Percentiles rank a stretch among this genome's conserved stretches.
These are phyloP conservation scores for Psococerastis gibbosa DNA, from an alignment of 2,888 invertebrate species.

Conservation along the genomic window DNA sequence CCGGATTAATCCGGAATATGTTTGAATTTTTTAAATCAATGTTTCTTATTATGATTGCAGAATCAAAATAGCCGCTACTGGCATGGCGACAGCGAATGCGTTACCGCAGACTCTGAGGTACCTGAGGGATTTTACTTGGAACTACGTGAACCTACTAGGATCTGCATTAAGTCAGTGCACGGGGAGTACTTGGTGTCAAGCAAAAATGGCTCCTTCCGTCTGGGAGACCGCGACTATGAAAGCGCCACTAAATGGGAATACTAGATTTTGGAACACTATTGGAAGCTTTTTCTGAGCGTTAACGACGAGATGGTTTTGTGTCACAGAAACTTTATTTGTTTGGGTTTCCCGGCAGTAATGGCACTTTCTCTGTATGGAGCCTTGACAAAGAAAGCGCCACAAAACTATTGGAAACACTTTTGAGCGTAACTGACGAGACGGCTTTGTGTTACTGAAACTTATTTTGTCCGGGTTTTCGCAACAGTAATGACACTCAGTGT, in stretches of 20 bases:
- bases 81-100: conserved; percentile 74
- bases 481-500: no score
- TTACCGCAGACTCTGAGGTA: conserved; percentile 66
- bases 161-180: conserved; percentile 60
- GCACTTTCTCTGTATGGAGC: no score
- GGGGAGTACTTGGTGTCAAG: conserved; percentile 70
- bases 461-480: no score
- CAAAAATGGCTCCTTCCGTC: conserved; percentile 79
- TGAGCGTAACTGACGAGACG: no score
- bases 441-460: no score
- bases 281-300: no score
- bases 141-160: conserved; percentile 77
- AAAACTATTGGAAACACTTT: no score
- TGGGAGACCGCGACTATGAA: conserved; percentile 57
- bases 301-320: no score
- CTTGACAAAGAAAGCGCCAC: no score
- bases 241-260: conserved; percentile 88
- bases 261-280: conserved; percentile 37
- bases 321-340: no score
- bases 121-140: conserved; percentile 82
- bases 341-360: no score
- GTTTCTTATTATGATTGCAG: conserved; percentile 24
- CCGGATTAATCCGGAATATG: background rate
- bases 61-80: conserved; percentile 88
- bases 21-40: background rate